Evolutionary conservation across 2,113 vertebrate species (phyloP).

Genomic region (Takifugu flavidus): DNA sequence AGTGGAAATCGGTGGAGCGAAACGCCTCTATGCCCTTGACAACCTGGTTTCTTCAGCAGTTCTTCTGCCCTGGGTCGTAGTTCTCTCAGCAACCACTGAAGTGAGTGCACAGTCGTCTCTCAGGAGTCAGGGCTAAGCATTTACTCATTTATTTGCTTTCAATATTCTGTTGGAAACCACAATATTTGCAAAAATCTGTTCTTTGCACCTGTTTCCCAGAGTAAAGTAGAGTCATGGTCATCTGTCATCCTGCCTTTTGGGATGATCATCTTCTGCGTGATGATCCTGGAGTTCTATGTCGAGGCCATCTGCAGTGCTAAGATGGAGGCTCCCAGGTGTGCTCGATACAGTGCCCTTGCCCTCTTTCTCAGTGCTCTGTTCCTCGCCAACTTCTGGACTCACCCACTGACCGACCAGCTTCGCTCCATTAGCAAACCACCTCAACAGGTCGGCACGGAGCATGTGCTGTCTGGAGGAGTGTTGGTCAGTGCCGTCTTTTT

Average conservation of each 20-base stretch:
- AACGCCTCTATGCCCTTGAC: slow-evolving; percentile 92
- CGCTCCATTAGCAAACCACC: slow-evolving; percentile 82
- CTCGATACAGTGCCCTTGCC: slow-evolving; percentile 84
- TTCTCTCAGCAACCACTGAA: slow-evolving; percentile 90
- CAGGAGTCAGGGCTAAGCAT: too few species aligned
- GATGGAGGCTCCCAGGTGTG: slow-evolving; percentile 85
- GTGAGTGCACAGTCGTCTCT: slow-evolving; percentile 63
- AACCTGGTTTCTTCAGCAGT: slow-evolving; percentile 86
- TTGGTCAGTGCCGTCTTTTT: slow-evolving; percentile 96
- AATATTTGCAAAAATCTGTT: neutral
- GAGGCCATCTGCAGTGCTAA: slow-evolving; percentile 89
- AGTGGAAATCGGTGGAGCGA: slow-evolving; percentile 89
- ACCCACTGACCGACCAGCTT: slow-evolving; percentile 91
- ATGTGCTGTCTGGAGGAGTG: slow-evolving; percentile 94
- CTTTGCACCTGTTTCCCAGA: slow-evolving; percentile 69
- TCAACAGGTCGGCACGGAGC: slow-evolving; percentile 85
- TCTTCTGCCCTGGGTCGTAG: slow-evolving; percentile 90
- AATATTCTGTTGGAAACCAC: neutral
- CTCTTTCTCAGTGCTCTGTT: slow-evolving; percentile 85
- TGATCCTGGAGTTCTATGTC: slow-evolving; percentile 96
- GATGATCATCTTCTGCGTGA: slow-evolving; percentile 88
- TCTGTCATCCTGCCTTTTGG: slow-evolving; percentile 86
- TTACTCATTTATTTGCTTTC: too few species aligned
- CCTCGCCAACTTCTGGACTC: slow-evolving; percentile 95
- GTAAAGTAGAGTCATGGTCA: slow-evolving; percentile 94